A percentile compares a stretch with the other conserved stretches of the same genome.
Evolutionary conservation across 2,113 vertebrate genomes (phyloP).

Genomic region (Oreochromis niloticus): DNA sequence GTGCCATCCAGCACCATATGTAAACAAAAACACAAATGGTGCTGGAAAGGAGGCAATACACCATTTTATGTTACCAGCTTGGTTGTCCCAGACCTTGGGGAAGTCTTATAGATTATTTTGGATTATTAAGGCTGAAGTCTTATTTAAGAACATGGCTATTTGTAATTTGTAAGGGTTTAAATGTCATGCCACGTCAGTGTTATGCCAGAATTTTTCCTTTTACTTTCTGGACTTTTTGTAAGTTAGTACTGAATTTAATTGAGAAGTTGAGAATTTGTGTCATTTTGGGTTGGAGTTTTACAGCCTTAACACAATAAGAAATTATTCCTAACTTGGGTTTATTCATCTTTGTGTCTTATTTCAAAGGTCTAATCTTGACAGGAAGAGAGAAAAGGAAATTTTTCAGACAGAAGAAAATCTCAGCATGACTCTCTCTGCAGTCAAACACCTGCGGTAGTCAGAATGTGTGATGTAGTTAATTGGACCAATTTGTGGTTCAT

Average conservation of each 20-base stretch:
- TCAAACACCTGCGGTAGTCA: background rate
- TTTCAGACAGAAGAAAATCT: background rate
- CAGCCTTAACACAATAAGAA: background rate
- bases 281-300: background rate
- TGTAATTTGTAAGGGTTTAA: no score
- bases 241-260: background rate
- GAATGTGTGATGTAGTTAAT: background rate
- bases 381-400: background rate
- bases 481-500: background rate
- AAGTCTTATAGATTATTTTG: no score
- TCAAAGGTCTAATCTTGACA: background rate
- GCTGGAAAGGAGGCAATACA: no score
- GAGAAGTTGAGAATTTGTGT: background rate
- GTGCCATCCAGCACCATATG: no score
- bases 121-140: no score
- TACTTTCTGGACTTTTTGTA: background rate
- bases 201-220: background rate
- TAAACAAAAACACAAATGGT: no score
- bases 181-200: background rate
- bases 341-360: background rate
- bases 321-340: no score
- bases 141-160: background rate
- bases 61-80: no score
- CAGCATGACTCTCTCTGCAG: background rate
- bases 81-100: no score